phyloP scores from a whole-genome alignment of 2,113 vertebrate species.

The Tamias sibiricus region DNA sequence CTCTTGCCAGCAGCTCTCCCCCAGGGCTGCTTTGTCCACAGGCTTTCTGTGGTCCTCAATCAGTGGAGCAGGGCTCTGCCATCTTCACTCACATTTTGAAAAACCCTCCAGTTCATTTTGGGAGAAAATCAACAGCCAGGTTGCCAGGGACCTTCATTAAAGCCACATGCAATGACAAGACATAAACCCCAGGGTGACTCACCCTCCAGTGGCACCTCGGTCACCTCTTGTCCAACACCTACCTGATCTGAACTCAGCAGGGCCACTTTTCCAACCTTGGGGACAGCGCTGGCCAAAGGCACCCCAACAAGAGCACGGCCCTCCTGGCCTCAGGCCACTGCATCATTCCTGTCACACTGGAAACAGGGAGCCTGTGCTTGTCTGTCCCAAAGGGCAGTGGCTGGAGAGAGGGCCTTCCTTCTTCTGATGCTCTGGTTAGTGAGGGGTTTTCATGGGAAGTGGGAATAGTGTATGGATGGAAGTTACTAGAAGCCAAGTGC shows the following conservation, averaged over 20 bases:
- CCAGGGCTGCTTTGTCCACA: neutral
- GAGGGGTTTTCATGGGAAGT: neutral
- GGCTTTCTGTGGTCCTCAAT: neutral
- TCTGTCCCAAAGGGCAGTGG: neutral
- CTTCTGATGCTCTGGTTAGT: neutral
- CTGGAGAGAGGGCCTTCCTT: neutral
- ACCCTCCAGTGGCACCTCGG: neutral
- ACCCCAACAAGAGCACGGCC: neutral
- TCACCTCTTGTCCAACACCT: neutral
- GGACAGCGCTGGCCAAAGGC: neutral
- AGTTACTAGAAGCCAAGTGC: slow-evolving; percentile 14
- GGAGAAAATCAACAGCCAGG: neutral
- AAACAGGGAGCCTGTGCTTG: neutral
- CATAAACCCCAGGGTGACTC: neutral
- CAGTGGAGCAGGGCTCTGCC: neutral
- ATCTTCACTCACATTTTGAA: neutral
- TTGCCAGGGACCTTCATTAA: neutral
- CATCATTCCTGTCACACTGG: neutral
- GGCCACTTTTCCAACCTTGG: neutral
- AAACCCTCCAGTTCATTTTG: neutral
- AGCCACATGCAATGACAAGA: neutral
- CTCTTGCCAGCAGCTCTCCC: neutral
- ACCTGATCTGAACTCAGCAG: neutral
- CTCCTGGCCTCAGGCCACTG: neutral
- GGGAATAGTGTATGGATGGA: neutral